Percentiles rank a stretch among this genome's conserved stretches.
Conservation (phyloP, 1,140 invertebrate species). For the Chrysomallon squamiferum region DNA sequence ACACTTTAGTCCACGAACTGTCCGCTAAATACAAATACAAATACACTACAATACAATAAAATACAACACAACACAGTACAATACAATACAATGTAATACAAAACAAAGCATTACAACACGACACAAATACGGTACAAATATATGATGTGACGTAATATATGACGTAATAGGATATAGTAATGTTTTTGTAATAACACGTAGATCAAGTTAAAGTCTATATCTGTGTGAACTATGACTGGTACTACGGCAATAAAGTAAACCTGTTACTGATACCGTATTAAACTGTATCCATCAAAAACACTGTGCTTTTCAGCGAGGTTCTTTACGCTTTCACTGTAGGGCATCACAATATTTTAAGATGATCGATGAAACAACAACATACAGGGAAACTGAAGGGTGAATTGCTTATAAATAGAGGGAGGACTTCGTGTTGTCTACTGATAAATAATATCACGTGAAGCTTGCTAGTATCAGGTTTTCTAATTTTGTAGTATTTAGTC, state of each 20-base stretch:
- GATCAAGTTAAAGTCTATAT: not conserved
- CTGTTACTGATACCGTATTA: too few species aligned
- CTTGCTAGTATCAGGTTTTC: too few species aligned
- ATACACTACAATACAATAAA: not conserved
- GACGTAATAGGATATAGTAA: not conserved
- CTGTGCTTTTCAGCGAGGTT: too few species aligned
- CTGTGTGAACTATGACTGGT: not conserved
- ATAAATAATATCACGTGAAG: too few species aligned
- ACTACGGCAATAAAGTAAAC: not conserved
- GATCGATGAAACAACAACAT: too few species aligned
- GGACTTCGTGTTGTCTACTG: too few species aligned
- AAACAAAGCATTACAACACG: not conserved
- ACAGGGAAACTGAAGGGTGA: too few species aligned
- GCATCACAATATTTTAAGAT: too few species aligned
- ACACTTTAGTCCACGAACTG: slow-evolving; percentile 22
- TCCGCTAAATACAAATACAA: not conserved
- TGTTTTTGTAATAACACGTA: not conserved
- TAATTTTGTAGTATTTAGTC: too few species aligned
- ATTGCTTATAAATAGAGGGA: too few species aligned
- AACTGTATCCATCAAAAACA: too few species aligned
- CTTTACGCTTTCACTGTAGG: too few species aligned
- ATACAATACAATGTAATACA: not conserved
- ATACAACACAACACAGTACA: not conserved
- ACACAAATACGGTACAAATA: not conserved
- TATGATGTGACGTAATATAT: not conserved